Evolutionary conservation across 1,140 invertebrate genomes (phyloP).

Genomic region (Lamellibrachia luymesi): DNA sequence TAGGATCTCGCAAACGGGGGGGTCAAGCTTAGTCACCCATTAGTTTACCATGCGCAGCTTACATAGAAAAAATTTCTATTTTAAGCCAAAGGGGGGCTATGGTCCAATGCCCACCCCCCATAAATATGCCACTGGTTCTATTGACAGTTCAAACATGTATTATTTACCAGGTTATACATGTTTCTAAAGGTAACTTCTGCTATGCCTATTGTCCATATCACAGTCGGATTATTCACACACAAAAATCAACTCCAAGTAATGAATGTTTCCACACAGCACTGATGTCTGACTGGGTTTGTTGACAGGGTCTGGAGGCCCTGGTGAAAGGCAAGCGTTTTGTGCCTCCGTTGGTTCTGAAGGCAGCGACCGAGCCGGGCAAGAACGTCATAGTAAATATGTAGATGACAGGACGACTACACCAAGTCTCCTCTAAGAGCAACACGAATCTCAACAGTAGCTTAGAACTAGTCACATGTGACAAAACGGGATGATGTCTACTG

Average conservation of each 20-base stretch:
- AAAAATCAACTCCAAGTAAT: neutral
- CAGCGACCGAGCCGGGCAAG: neutral
- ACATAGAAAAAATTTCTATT: neutral
- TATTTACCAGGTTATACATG: too few relatives aligned
- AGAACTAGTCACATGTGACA: neutral
- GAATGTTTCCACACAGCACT: neutral
- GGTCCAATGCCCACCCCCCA: too few relatives aligned
- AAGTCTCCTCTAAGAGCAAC: neutral
- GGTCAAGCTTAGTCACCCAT: too few relatives aligned
- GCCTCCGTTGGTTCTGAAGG: slow-evolving; percentile 13
- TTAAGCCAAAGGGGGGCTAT: too few relatives aligned
- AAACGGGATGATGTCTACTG: neutral
- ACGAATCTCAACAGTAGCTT: neutral
- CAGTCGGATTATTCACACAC: neutral
- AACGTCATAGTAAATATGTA: neutral
- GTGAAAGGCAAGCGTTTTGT: slow-evolving; percentile 8
- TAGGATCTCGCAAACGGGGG: neutral
- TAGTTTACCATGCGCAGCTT: neutral
- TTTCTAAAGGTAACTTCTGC: neutral
- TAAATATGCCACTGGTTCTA: too few relatives aligned
- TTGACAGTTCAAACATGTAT: too few relatives aligned
- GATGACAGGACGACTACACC: neutral
- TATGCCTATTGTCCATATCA: neutral
- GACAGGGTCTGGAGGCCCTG: neutral
- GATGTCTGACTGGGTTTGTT: neutral